These are phyloP conservation scores for Sinhomidia bicolor DNA, from an alignment of 2,888 invertebrate species.

Conservation along the genomic window DNA sequence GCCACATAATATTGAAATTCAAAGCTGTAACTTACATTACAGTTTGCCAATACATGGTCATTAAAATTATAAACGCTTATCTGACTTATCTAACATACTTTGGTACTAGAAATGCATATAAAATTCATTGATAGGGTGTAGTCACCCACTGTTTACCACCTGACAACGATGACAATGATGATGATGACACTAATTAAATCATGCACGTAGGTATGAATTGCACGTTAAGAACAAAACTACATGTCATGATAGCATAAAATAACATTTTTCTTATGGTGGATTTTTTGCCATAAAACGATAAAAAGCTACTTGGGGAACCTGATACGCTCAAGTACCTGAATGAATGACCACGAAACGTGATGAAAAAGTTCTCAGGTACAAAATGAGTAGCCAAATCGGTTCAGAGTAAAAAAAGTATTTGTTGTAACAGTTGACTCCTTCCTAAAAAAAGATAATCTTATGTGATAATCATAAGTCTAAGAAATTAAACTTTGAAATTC, in stretches of 20 bases:
- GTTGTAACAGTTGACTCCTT: background rate
- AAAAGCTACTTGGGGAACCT: background rate
- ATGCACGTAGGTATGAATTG: background rate
- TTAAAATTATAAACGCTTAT: too few species aligned
- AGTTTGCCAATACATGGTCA: too few species aligned
- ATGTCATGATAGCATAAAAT: too few species aligned
- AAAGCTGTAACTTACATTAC: too few species aligned
- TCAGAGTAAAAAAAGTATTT: background rate
- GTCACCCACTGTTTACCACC: background rate
- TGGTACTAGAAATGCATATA: background rate
- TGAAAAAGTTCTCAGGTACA: background rate
- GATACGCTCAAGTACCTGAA: background rate
- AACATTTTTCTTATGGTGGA: too few species aligned
- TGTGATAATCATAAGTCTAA: constrained; percentile 3
- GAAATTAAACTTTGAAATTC: background rate
- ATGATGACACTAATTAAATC: background rate
- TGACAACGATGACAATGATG: background rate
- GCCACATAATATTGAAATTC: background rate
- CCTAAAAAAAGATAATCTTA: background rate
- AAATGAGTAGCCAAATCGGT: background rate
- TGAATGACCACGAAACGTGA: background rate
- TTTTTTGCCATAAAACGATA: too few species aligned
- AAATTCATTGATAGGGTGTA: constrained; percentile 9
- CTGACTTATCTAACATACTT: background rate
- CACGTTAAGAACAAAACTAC: too few species aligned